Evolutionary conservation across 2,113 vertebrate genomes (phyloP), one percentile per base, ranked within the genome.

Genomic region (Arothron firmamentum): DNA sequence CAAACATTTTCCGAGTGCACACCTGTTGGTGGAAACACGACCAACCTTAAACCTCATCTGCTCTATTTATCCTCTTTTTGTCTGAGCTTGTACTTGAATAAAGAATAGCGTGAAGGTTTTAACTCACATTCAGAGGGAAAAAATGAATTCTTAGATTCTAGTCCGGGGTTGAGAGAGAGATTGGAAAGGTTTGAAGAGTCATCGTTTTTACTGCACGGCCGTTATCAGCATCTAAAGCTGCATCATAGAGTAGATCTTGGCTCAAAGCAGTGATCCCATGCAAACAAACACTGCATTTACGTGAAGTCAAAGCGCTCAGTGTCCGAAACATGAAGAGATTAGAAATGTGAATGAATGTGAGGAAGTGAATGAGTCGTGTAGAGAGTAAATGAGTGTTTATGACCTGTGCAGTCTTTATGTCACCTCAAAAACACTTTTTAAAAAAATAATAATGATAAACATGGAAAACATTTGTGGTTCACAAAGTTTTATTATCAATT

Each of bases 271-370:
- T 64, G 42, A 13, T 59, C 51, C 60, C 18, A 50, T 43, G 13
- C 19, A 58, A 46, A 31, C 49, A 65, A 59, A 43, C 14, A n/a
- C 59, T 49, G 46, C 55, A 41, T 65, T 66, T 77, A 72, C 59
- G 79, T 72, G 67, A 59, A 72, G 56, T 71, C 52, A 63, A 72
- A 69, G 31, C 50, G 51, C 23, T 63, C 53, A 61, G 62, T 73
- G 71, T 54, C 18, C 38, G 17, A 54, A 65, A 34, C 46, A 25
- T 65, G 28, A 55, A 51, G 41, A 70, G 52, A 59, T 59, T 47
- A 8, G 17, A 34, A 45, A 46, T 52, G 38, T 28, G 51, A 25
- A 8, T 8, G 51, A 52, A 25, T 25, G 51, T 25, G 72, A 61
- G 60, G 56, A 25, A 62, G 49, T 28, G 62, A 70, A 54, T 65